These are phyloP conservation scores for Cyaniris semiargus DNA, from an alignment of 2,888 invertebrate genomes.

Conservation along the genomic window DNA sequence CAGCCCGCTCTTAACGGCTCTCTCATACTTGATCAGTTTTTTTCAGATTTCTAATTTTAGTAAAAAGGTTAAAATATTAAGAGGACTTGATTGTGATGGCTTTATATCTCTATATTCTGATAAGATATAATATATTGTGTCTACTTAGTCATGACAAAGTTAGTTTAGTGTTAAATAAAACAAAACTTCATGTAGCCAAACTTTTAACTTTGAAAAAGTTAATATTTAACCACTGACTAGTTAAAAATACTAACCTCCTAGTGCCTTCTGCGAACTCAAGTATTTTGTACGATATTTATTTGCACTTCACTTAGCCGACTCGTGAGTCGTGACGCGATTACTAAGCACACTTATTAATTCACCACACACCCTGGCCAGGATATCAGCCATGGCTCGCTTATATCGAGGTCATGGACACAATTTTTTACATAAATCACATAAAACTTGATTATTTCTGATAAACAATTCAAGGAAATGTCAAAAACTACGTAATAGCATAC, in stretches of 20 bases:
- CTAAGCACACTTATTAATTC: conserved; percentile 12
- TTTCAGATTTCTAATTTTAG: too few relatives aligned
- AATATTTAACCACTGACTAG: too few relatives aligned
- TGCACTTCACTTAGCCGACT: background rate
- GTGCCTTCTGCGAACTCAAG: background rate
- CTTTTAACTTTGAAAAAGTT: too few relatives aligned
- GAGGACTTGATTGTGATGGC: too few relatives aligned
- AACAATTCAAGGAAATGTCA: background rate
- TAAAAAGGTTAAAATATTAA: too few relatives aligned
- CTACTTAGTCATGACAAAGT: too few relatives aligned
- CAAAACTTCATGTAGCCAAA: too few relatives aligned
- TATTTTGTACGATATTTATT: background rate
- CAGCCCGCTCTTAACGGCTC: too few relatives aligned
- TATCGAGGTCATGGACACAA: background rate
- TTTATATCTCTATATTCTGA: too few relatives aligned
- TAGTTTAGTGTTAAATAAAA: too few relatives aligned
- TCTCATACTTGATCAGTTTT: too few relatives aligned
- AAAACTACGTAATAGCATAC: background rate
- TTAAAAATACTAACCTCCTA: background rate
- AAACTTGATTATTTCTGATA: background rate
- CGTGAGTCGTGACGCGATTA: conserved; percentile 3
- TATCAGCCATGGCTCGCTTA: conserved; percentile 1
- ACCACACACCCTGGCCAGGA: background rate
- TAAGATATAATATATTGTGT: too few relatives aligned
- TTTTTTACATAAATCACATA: background rate